Base-by-base conservation (phyloP, 2,888 invertebrate species). In the Pollenia griseotomentosa region DNA sequence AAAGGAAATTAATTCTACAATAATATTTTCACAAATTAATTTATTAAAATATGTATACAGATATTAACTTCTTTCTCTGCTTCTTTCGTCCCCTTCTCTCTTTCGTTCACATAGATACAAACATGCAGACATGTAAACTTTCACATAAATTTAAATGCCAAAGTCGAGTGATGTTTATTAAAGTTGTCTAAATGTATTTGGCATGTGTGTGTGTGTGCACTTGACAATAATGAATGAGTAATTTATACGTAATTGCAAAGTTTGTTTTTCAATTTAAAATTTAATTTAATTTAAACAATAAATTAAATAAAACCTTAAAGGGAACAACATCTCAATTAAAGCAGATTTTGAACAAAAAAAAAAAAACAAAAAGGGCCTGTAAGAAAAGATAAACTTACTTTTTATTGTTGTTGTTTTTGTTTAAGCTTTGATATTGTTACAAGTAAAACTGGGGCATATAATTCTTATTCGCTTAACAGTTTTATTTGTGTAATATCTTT, bases 11-110 rank as follows among this genome's bases (percentile, higher is more conserved):
- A 77, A 75, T 74, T 82, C 42, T 71, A 51, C 71, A 71, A 78
- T 78, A 78, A 83, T 78, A 78, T 83, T 78, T 71, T 78, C 71
- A 57, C 55, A 81, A 81, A 81, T 74, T 74, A 57, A 66, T 74
- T 73, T 81, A 65, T 59, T 66, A 57, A 81, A 66, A 66, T 65
- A 46, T 46, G 46, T 55, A 57, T 51, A 51, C 55, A 65, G 10
- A 53, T n/a, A 19, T 42, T 33, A n/a, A 33, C 14, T 59, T 14
- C 19, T 57, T 11, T 57, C 8, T 10, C 57, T 11, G 5, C n/a
- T 8, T 16, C 53, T 9, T 66, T 9, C 14, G 53, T 48, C 40
- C 23, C 19, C 42, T 10, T 33, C 33, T 4, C 23, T 57, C 14
- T 16, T 65, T 65, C 33, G 2, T 33, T 33, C 2, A 33, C 33